A percentile compares a stretch with the other conserved stretches of the same genome.
Evolutionary conservation across 1,140 invertebrate genomes (phyloP).

Genomic region (Maniola jurtina): DNA sequence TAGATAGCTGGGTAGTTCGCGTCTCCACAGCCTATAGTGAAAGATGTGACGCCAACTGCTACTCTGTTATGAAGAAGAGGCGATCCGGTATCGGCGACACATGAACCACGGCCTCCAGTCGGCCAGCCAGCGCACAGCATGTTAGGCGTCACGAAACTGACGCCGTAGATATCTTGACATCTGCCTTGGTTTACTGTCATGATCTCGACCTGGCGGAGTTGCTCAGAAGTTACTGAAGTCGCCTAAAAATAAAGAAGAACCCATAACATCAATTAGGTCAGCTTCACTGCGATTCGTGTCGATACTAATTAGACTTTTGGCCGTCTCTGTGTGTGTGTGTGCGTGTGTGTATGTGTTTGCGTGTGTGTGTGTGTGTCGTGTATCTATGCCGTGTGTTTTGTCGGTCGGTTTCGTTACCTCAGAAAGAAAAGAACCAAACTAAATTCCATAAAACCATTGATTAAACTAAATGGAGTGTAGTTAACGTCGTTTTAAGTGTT

Average conservation of each 20-base stretch:
- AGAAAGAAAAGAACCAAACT: no score
- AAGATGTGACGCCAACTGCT: not conserved
- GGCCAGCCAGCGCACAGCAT: conserved; percentile 28
- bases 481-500: no score
- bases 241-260: not conserved
- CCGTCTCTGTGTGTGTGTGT: no score
- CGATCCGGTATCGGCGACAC: not conserved
- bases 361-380: no score
- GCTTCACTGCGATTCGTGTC: no score
- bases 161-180: conserved; percentile 15
- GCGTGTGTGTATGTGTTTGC: no score
- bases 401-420: no score
- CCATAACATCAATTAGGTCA: no score
- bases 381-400: no score
- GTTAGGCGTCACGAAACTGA: conserved; percentile 6
- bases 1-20: not conserved
- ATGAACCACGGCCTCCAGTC: not conserved
- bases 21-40: not conserved
- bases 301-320: no score
- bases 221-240: not conserved
- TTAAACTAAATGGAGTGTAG: no score
- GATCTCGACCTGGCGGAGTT: conserved; percentile 5
- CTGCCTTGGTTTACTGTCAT: conserved; percentile 10
- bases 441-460: no score
- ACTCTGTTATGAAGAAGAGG: not conserved